phyloP scores from a whole-genome alignment of 2,888 invertebrate genomes.

The Hoplodrina ambigua region DNA sequence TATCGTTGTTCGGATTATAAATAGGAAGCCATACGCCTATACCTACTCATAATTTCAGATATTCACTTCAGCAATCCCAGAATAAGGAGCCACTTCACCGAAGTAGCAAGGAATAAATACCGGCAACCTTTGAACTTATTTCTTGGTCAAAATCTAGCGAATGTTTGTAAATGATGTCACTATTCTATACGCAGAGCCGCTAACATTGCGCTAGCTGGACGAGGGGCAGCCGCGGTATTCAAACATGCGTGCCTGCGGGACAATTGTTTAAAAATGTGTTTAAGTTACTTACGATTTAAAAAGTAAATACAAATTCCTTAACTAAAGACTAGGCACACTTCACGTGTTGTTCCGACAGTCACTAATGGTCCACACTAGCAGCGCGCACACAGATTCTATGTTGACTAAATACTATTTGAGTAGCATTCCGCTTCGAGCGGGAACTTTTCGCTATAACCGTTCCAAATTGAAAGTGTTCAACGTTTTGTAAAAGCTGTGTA shows the following conservation, averaged over 20 bases:
- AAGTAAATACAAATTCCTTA: constrained; percentile 47
- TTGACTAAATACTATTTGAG: constrained; percentile 67
- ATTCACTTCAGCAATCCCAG: too few relatives aligned
- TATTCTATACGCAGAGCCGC: background rate
- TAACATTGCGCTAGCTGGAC: background rate
- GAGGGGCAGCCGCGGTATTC: background rate
- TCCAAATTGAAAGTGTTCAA: constrained; percentile 27
- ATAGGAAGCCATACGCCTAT: too few relatives aligned
- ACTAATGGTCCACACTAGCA: constrained; percentile 41
- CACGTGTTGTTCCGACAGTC: constrained; percentile 35
- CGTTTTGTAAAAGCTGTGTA: too few relatives aligned
- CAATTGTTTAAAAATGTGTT: background rate
- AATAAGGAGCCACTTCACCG: too few relatives aligned
- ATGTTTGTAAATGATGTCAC: constrained; percentile 39
- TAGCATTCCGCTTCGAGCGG: constrained; percentile 68
- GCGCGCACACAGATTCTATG: constrained; percentile 46
- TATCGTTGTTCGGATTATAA: too few relatives aligned
- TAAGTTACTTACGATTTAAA: constrained; percentile 44
- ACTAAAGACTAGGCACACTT: constrained; percentile 45
- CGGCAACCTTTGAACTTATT: background rate
- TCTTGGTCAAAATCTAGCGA: background rate
- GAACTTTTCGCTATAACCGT: constrained; percentile 64
- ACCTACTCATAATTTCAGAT: too few relatives aligned
- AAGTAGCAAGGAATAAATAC: too few relatives aligned
- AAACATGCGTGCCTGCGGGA: background rate